These are phyloP conservation scores for Mormyrus iriodes DNA, from an alignment of 2,113 vertebrate genomes.

Conservation along the genomic window DNA sequence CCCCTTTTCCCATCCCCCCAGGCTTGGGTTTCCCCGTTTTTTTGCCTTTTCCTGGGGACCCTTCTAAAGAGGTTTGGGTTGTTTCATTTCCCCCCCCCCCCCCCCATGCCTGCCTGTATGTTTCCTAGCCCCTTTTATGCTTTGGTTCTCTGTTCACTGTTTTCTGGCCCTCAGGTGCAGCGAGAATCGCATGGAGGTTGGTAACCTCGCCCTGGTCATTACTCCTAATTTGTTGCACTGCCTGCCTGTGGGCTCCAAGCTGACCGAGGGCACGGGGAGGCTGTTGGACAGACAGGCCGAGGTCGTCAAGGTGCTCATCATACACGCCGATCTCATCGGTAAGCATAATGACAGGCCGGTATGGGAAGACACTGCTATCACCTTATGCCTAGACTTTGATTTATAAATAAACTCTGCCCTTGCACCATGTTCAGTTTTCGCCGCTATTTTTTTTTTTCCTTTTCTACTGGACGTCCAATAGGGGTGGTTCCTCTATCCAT, in stretches of 20 bases:
- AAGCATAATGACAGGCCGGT: not conserved
- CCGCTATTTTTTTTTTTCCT: not conserved
- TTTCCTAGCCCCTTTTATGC: not conserved
- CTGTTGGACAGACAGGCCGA: constrained; percentile 43
- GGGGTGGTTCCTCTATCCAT: constrained; percentile 32
- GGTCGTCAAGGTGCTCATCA: constrained; percentile 44
- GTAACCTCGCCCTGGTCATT: constrained; percentile 51
- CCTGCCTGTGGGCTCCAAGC: constrained; percentile 21
- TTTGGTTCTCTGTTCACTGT: not conserved
- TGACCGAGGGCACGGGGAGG: constrained; percentile 36
- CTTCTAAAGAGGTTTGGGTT: too few species aligned
- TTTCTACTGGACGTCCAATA: not conserved
- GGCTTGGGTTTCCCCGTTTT: too few species aligned
- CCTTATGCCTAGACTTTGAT: not conserved
- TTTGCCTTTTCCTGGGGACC: not conserved
- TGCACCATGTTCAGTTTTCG: not conserved
- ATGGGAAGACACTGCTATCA: not conserved
- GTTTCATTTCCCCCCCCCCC: too few species aligned
- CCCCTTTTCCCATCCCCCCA: too few species aligned
- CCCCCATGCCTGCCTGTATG: not conserved
- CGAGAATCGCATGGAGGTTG: constrained; percentile 54
- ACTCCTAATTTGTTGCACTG: constrained; percentile 52
- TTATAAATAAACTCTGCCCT: not conserved
- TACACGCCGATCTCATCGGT: constrained; percentile 49
- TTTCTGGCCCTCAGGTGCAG: constrained; percentile 32